Evolutionary conservation across 1,140 invertebrate genomes (phyloP).

Genomic region (Microvelia longipes): DNA sequence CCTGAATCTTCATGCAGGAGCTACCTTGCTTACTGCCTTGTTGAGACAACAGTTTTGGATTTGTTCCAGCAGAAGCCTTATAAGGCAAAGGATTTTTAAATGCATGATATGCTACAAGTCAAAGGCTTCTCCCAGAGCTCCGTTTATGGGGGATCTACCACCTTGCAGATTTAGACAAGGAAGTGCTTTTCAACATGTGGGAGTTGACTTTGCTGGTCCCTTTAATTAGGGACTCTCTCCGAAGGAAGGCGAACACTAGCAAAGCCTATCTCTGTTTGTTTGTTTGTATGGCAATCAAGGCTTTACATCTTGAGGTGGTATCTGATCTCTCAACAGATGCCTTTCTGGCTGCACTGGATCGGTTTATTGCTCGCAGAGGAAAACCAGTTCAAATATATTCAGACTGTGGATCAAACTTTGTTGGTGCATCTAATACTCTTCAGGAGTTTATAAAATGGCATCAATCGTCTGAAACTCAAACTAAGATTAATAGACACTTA

Average conservation of each 20-base stretch:
- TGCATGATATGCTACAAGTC: neutral
- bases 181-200: slow-evolving; percentile 18
- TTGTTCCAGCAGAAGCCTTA: neutral
- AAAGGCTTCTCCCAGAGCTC: neutral
- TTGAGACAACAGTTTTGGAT: neutral
- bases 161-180: neutral
- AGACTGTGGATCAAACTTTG: slow-evolving; percentile 30
- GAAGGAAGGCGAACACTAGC: slow-evolving; percentile 2
- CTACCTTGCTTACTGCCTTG: neutral
- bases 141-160: neutral
- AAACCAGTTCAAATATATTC: slow-evolving; percentile 20
- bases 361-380: slow-evolving; percentile 27
- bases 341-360: slow-evolving; percentile 24
- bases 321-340: slow-evolving; percentile 19
- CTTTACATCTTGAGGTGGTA: slow-evolving; percentile 26
- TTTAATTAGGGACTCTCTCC: slow-evolving; percentile 14
- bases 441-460: slow-evolving; percentile 15
- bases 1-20: neutral
- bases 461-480: slow-evolving; percentile 15
- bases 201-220: too few species aligned
- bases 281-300: slow-evolving; percentile 22
- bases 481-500: slow-evolving; percentile 22
- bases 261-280: slow-evolving; percentile 24
- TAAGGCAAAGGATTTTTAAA: neutral
- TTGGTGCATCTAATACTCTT: slow-evolving; percentile 24